These are phyloP conservation scores for Pachyseris speciosa DNA, from an alignment of 64 coral and sea anemone species.

Conservation along the genomic window DNA sequence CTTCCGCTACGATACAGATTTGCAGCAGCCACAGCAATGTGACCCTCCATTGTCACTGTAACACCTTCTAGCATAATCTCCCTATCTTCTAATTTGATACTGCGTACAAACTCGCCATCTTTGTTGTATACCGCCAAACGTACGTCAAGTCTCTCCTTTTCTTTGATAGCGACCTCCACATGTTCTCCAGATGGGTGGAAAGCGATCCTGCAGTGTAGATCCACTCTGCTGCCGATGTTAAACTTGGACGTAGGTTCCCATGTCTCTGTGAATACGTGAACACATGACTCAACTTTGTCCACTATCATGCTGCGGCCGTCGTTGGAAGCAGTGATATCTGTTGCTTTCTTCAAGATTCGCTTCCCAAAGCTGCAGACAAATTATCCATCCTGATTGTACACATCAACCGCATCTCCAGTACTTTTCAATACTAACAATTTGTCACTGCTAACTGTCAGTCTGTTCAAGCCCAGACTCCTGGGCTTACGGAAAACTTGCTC, in stretches of 20 bases:
- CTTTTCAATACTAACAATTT: not conserved
- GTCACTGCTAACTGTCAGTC: too few species aligned
- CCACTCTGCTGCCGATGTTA: not conserved
- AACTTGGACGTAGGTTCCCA: not conserved
- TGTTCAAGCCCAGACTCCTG: not conserved
- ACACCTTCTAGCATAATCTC: not conserved
- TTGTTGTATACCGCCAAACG: not conserved
- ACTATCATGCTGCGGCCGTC: not conserved
- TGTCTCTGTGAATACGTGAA: not conserved
- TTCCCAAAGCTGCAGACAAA: not conserved
- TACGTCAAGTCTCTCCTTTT: not conserved
- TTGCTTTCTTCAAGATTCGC: not conserved
- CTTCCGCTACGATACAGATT: too few species aligned
- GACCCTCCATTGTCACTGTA: not conserved
- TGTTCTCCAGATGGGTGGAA: not conserved
- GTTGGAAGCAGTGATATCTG: not conserved
- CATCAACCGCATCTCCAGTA: not conserved
- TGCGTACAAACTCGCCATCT: not conserved
- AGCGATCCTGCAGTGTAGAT: not conserved
- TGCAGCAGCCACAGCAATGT: not conserved
- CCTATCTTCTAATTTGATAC: not conserved
- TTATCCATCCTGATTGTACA: not conserved
- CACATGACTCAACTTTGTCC: not conserved
- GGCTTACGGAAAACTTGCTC: not conserved
- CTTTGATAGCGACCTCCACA: not conserved